Percentiles rank a stretch among this genome's conserved stretches.
Conservation (phyloP, 2,797 vertebrate genomes). For the Xenopus petersii region DNA sequence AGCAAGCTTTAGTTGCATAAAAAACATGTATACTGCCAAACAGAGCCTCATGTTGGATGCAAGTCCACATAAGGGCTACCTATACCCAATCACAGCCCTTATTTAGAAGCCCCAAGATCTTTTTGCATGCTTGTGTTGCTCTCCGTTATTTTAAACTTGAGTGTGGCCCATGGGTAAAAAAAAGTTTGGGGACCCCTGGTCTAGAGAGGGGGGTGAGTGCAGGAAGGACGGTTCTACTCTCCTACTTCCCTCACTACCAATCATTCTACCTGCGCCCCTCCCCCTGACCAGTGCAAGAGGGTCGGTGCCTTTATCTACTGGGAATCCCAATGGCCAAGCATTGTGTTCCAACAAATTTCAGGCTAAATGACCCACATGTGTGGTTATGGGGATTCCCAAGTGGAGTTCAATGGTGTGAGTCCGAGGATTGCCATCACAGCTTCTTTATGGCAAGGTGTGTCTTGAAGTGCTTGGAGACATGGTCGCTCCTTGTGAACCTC, state of each 20-base stretch:
- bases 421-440: conserved; percentile 68
- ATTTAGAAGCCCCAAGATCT: too few species aligned
- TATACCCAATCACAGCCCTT: too few species aligned
- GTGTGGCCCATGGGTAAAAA: too few species aligned
- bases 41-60: too few species aligned
- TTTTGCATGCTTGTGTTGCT: too few species aligned
- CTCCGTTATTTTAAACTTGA: too few species aligned
- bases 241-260: neutral
- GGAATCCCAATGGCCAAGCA: neutral
- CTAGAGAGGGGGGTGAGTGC: neutral
- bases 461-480: conserved; percentile 97
- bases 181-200: too few species aligned
- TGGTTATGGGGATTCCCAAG: conserved; percentile 1
- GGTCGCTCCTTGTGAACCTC: conserved; percentile 96
- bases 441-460: conserved; percentile 98
- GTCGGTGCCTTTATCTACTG: conserved; percentile 1
- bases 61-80: too few species aligned
- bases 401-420: conserved; percentile 11
- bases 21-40: too few species aligned
- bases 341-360: neutral
- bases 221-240: neutral
- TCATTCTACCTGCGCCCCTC: neutral
- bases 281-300: neutral
- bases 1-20: too few species aligned
- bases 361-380: neutral